Evolutionary conservation across 1,140 invertebrate species (phyloP), one percentile per base, ranked within the genome.

Genomic region (Caenorhabditis tropicalis): DNA sequence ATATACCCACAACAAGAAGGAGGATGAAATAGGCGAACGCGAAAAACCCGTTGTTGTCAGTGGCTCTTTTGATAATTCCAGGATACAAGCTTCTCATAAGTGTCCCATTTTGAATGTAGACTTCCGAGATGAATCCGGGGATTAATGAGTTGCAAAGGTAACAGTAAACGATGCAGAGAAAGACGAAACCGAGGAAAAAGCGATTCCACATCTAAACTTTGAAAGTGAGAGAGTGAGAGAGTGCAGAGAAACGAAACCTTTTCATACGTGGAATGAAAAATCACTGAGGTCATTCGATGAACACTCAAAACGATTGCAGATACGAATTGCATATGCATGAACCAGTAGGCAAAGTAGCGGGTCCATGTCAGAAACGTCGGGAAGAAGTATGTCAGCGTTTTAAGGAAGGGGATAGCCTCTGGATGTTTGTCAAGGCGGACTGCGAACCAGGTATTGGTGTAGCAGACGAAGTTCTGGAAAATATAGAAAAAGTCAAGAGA

Each of bases 291-390:
- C 4, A 65, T 33, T 65, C 58, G 10, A 36, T 65, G 58, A 16
- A 65, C 12, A 65, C 58, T 65, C 58, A 65, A n/a, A 1, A 19
- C 29, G 10, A 65, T 36, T 65, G 29, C 58, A 65, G 58, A 65
- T 1, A 65, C n/a, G 19, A 65, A 65, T 31, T 65, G 58, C 58
- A 65, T 33, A 36, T 65, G 58, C 58, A 65, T 33, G 58, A 65
- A 65, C 7, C 2, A 33, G 16, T 65, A 65, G 7, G 58, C 58
- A 33, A 65, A 36, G 21, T 65, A 65, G 19, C 29, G 12, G 19
- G 31, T 36, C 58, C 58, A 65, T 19, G 58, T 65, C 58, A 65
- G 31, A 7, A 65, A 65, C 6, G 4, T 12, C 0, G 58, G 58
- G 31, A 36, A 65, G 33, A 19, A 10, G 5, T 65, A 33, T 19